A percentile compares a stretch with the other conserved stretches of the same genome.
phyloP scores from a whole-genome alignment of 1,140 invertebrate genomes.

The Ceratina calcarata region DNA sequence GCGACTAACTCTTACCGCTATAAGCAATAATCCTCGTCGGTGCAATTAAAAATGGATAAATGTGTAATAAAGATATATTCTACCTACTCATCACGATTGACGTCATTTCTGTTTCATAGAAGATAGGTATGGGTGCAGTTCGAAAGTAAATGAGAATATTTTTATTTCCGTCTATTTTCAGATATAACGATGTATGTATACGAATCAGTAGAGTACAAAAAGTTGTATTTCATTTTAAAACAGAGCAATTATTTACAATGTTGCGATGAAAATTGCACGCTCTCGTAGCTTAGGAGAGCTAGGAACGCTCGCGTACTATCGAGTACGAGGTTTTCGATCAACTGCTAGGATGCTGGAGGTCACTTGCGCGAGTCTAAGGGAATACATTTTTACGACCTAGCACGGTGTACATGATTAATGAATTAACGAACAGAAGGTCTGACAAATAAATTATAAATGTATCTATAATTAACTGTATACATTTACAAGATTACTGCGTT shows the following conservation, averaged over 20 bases:
- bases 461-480: constrained; percentile 16
- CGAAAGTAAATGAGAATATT: constrained; percentile 37
- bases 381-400: too few relatives aligned
- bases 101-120: neutral
- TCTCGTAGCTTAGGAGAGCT: neutral
- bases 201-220: constrained; percentile 52
- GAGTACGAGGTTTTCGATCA: too few relatives aligned
- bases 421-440: neutral
- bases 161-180: constrained; percentile 37
- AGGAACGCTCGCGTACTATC: neutral
- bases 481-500: constrained; percentile 30
- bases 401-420: neutral
- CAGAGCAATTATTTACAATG: constrained; percentile 55
- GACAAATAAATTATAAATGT: constrained; percentile 33
- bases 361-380: too few relatives aligned
- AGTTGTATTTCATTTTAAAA: constrained; percentile 31
- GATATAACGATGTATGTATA: constrained; percentile 33
- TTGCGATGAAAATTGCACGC: neutral
- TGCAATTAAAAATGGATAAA: constrained; percentile 58
- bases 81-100: constrained; percentile 26
- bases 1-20: constrained; percentile 59
- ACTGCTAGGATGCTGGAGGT: too few relatives aligned
- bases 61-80: constrained; percentile 62
- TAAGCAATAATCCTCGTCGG: constrained; percentile 74
- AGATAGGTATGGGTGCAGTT: neutral